phyloP scores from a whole-genome alignment of 2,888 invertebrate species.

The Philereme vetulata region DNA sequence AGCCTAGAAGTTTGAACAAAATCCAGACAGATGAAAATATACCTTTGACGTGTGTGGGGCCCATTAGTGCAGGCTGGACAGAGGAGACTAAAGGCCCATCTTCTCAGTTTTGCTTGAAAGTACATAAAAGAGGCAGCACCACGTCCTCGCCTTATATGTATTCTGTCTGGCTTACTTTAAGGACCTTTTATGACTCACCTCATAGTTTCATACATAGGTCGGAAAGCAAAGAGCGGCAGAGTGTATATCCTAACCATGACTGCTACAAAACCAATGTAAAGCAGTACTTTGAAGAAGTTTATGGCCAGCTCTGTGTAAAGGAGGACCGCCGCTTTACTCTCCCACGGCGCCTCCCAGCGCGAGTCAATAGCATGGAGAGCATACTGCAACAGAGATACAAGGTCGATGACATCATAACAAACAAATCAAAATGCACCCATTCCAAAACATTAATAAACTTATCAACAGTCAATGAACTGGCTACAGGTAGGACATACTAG shows the following conservation, averaged over 20 bases:
- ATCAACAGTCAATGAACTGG: slow-evolving; percentile 11
- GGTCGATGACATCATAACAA: background rate
- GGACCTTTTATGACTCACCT: slow-evolving; percentile 78
- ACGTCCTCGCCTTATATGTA: too few relatives aligned
- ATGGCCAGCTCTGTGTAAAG: slow-evolving; percentile 98
- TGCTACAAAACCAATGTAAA: slow-evolving; percentile 96
- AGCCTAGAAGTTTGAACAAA: too few relatives aligned
- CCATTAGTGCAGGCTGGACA: too few relatives aligned
- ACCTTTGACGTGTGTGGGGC: too few relatives aligned
- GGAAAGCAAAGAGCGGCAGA: slow-evolving; percentile 97
- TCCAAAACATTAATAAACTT: slow-evolving; percentile 8
- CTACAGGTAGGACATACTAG: background rate
- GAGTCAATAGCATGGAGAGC: slow-evolving; percentile 92
- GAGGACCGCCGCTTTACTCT: slow-evolving; percentile 98
- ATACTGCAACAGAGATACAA: slow-evolving; percentile 56
- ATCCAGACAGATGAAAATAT: too few relatives aligned
- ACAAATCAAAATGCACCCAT: too few relatives aligned
- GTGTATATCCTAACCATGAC: slow-evolving; percentile 99
- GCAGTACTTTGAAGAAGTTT: slow-evolving; percentile 92
- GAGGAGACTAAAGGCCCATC: too few relatives aligned
- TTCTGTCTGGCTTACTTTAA: too few relatives aligned
- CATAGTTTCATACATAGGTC: slow-evolving; percentile 99
- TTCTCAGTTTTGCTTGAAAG: too few relatives aligned
- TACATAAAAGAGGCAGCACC: too few relatives aligned
- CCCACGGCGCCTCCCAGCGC: slow-evolving; percentile 98